These are phyloP conservation scores for Sphenodon punctatus DNA, from an alignment of 2,797 vertebrate genomes.

Conservation along the genomic window DNA sequence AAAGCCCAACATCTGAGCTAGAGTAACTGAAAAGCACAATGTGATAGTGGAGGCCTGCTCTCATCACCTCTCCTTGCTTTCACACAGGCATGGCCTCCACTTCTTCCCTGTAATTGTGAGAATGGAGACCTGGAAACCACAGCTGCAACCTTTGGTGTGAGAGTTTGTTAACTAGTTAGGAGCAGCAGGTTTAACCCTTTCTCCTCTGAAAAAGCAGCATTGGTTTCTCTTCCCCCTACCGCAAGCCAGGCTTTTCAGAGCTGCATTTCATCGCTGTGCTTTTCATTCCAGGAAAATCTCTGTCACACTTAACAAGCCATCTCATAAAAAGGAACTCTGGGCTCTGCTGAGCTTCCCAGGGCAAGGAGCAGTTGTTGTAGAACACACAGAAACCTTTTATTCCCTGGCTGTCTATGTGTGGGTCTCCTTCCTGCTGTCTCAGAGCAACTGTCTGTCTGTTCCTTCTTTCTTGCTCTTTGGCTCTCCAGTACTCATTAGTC, in stretches of 20 bases:
- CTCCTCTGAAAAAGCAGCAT: neutral
- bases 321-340: neutral
- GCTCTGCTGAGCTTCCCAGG: neutral
- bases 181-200: neutral
- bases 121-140: neutral
- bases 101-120: neutral
- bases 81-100: neutral
- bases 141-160: neutral
- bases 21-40: neutral
- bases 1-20: neutral
- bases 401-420: neutral
- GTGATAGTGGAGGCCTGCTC: neutral
- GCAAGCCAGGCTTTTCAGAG: neutral
- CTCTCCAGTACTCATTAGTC: conserved; percentile 26
- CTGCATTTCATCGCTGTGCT: neutral
- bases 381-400: neutral
- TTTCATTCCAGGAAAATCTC: conserved; percentile 22
- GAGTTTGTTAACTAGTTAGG: neutral
- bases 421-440: neutral
- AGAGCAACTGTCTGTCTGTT: conserved; percentile 7
- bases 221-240: neutral
- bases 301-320: neutral
- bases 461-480: neutral
- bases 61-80: neutral
- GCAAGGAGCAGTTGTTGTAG: neutral